phyloP scores from a whole-genome alignment of 2,113 vertebrate genomes.

The Neolamprologus tretocephalus region DNA sequence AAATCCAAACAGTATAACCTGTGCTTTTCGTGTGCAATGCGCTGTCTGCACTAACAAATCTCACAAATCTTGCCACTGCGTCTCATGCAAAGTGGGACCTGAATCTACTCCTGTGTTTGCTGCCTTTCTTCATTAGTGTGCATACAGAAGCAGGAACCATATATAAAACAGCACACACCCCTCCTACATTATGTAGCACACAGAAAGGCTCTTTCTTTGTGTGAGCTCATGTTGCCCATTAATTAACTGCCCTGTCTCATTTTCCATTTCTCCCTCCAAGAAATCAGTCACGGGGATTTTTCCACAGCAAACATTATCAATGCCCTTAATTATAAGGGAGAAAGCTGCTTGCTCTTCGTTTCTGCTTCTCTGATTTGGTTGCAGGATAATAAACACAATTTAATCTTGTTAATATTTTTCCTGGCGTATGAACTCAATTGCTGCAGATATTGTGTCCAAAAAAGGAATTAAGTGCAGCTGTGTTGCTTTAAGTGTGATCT shows the following conservation, averaged over 20 bases:
- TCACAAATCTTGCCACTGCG: background rate
- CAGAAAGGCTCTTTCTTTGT: background rate
- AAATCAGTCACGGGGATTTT: constrained; percentile 21
- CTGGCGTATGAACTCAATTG: background rate
- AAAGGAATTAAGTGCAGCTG: background rate
- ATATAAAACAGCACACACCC: background rate
- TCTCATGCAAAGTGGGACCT: background rate
- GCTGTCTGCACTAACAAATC: background rate
- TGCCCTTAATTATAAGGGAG: background rate
- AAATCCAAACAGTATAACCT: background rate
- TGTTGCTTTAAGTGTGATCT: background rate
- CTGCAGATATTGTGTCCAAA: background rate
- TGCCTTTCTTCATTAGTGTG: background rate
- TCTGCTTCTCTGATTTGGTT: background rate
- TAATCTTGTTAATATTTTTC: background rate
- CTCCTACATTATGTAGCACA: background rate
- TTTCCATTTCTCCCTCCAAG: background rate
- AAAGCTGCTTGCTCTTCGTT: background rate
- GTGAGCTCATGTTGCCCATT: background rate
- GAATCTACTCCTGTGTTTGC: background rate
- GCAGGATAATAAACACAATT: background rate
- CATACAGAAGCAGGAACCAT: background rate
- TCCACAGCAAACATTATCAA: background rate
- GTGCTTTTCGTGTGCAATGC: background rate
- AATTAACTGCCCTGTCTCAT: background rate